Evolutionary conservation across 2,888 invertebrate species (phyloP).

Genomic region (Automeris io): DNA sequence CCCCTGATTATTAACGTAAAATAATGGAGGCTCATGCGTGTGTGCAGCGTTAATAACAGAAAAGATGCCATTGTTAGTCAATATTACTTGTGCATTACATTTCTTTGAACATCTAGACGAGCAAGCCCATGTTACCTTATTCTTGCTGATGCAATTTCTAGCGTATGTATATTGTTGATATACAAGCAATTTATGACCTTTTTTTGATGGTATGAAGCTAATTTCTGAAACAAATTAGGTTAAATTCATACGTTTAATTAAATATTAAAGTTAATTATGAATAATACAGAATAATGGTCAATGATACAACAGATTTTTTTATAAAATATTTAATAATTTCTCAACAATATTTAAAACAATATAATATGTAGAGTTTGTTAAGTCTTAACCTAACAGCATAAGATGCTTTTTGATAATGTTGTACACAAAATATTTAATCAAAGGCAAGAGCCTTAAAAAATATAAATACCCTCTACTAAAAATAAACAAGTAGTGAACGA

Average conservation of each 20-base stretch:
- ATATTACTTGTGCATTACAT: constrained; percentile 46
- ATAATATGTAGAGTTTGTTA: no score
- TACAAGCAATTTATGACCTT: constrained; percentile 47
- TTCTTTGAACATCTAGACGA: constrained; percentile 55
- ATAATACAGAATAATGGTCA: background rate
- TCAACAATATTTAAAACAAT: no score
- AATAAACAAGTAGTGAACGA: no score
- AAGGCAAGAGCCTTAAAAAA: no score
- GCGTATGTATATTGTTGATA: constrained; percentile 53
- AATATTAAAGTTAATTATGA: no score
- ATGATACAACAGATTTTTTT: background rate
- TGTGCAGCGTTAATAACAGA: constrained; percentile 36
- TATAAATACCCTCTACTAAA: no score
- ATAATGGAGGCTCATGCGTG: constrained; percentile 50
- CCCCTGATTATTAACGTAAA: constrained; percentile 45
- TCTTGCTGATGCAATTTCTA: constrained; percentile 41
- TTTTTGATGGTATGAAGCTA: constrained; percentile 56
- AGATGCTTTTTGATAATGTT: no score
- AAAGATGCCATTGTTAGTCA: constrained; percentile 38
- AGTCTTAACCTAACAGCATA: no score
- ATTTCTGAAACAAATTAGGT: constrained; percentile 44
- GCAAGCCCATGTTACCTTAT: constrained; percentile 46
- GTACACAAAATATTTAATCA: no score
- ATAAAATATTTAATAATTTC: constrained; percentile 1
- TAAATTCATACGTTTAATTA: background rate